Base-by-base conservation (phyloP, 2,888 invertebrate genomes). In the Diachrysia chrysitis region DNA sequence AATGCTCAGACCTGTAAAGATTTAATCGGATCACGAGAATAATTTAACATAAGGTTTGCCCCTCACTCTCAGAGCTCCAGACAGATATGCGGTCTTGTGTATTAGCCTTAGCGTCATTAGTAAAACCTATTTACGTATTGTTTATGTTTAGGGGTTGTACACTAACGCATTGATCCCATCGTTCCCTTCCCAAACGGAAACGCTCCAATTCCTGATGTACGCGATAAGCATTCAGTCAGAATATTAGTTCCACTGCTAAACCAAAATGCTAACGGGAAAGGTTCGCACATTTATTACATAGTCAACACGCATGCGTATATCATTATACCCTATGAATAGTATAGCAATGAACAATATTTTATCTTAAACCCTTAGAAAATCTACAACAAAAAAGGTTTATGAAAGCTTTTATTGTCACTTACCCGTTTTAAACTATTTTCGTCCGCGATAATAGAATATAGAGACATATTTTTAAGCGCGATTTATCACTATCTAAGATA, bases 41-140 rank as follows among this genome's bases (percentile, higher is more conserved):
- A 42, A 42, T n/a, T 42, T 42, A 42, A 42, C 14, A 37, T 14
- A 37, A 42, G 42, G 16, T n/a, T n/a, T 42, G 42, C 42, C 6
- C 14, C 14, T 42, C 42, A 42, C 1, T 32, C 32, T 32, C 32
- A 32, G 32, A 32, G 42, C 14, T 6, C 42, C 42, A 42, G 42
- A 42, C 42, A n/a, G n/a, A 6, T 42, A 5, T n/a, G 6, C 42
- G 5, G n/a, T 16, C n/a, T 42, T 42, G 16, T 37, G 14, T 37
- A 37, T 37, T 37, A 37, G 16, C 37, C 14, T 37, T 16, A 14
- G 16, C 42, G n/a, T 42, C 42, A 42, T 42, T 42, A 42, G 42
- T 42, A n/a, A 42, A 42, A 42, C 42, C 42, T 42, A 42, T 42
- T 42, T 42, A 42, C 42, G n/a, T 6, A n/a, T 42, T 42, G 42